Conservation (phyloP, 2,888 invertebrate species). For the Lagria hirta region DNA sequence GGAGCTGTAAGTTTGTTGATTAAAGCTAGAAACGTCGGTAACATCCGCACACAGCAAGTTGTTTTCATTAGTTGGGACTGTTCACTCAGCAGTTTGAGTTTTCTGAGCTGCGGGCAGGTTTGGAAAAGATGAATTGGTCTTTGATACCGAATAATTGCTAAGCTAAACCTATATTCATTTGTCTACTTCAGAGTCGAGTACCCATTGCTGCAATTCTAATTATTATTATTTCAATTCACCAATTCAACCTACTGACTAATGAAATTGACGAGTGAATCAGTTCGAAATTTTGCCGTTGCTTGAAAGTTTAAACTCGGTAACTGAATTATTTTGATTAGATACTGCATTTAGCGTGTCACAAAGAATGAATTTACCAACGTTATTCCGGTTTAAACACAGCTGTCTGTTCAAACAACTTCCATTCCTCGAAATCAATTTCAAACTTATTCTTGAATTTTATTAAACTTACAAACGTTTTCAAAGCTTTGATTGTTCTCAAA, state of each 20-base stretch:
- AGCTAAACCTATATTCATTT: slow-evolving; percentile 30
- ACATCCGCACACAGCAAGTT: slow-evolving; percentile 26
- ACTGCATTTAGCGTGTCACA: too few relatives aligned
- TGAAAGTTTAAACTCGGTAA: too few relatives aligned
- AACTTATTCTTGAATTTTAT: too few relatives aligned
- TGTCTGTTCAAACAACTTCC: too few relatives aligned
- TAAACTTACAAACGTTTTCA: too few relatives aligned
- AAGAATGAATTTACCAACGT: too few relatives aligned
- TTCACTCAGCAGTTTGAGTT: slow-evolving; percentile 28
- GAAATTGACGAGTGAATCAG: slow-evolving; percentile 14
- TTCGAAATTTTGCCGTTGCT: too few relatives aligned
- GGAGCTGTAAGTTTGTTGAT: slow-evolving; percentile 27
- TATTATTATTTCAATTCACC: slow-evolving; percentile 25
- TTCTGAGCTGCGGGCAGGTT: slow-evolving; percentile 24
- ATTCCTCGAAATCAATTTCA: too few relatives aligned
- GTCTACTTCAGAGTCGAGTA: slow-evolving; percentile 25
- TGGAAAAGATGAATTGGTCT: slow-evolving; percentile 31
- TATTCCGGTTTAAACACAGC: too few relatives aligned
- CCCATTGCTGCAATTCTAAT: slow-evolving; percentile 28
- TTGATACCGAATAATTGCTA: slow-evolving; percentile 31
- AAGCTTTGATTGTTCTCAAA: too few relatives aligned
- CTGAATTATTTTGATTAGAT: too few relatives aligned
- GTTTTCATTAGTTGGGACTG: slow-evolving; percentile 29
- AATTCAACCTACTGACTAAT: slow-evolving; percentile 20
- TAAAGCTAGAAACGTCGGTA: slow-evolving; percentile 26